Conservation (phyloP, 2,797 vertebrate genomes). For the Lepilemur ruficaudatus region DNA sequence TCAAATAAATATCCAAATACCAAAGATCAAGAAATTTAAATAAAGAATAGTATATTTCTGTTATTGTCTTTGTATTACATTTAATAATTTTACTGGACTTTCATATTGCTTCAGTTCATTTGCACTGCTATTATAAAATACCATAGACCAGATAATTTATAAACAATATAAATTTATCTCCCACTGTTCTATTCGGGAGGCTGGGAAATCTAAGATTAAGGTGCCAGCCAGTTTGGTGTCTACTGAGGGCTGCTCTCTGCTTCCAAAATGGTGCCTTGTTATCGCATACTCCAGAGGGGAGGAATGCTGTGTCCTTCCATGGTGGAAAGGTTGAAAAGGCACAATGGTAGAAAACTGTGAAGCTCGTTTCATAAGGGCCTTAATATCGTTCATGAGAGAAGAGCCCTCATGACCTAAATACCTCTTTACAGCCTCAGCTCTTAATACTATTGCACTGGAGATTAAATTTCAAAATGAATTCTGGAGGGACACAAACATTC, state of each 20-base stretch:
- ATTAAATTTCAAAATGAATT: background rate
- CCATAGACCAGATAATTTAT: background rate
- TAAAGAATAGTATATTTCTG: background rate
- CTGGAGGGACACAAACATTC: background rate
- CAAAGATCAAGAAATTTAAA: background rate
- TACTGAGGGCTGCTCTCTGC: background rate
- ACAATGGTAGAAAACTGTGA: background rate
- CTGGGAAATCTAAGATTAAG: background rate
- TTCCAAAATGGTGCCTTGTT: background rate
- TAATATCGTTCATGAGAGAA: background rate
- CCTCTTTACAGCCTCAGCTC: background rate
- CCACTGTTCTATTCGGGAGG: background rate
- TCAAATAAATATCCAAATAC: background rate
- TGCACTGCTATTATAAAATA: background rate
- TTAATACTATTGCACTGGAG: background rate
- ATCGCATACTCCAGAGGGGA: background rate
- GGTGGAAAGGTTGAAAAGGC: background rate
- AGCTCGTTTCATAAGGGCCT: background rate
- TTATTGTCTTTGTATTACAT: background rate
- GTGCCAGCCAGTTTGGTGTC: fast-evolving
- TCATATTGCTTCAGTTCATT: background rate
- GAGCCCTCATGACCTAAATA: background rate
- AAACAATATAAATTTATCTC: background rate
- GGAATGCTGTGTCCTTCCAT: too few relatives aligned
- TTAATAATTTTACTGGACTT: background rate